These are phyloP conservation scores for Atherinomorus stipes DNA, from an alignment of 2,113 vertebrate species.

Conservation along the genomic window DNA sequence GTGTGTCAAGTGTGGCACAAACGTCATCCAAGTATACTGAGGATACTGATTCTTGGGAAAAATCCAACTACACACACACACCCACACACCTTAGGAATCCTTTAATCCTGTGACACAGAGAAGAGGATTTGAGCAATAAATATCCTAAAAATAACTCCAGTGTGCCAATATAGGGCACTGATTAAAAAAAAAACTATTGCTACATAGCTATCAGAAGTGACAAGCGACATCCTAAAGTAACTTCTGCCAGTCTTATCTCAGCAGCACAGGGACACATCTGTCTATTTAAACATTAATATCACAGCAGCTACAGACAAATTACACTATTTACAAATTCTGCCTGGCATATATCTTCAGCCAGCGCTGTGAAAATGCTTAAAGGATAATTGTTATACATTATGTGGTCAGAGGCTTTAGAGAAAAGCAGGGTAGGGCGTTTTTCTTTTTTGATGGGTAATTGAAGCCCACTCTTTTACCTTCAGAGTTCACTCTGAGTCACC, in stretches of 20 bases:
- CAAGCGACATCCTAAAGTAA: constrained; percentile 42
- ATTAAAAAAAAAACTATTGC: constrained; percentile 41
- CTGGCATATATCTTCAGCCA: constrained; percentile 19
- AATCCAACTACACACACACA: constrained; percentile 48
- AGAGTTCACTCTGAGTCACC: constrained; percentile 60
- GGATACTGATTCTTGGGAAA: constrained; percentile 33
- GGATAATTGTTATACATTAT: constrained; percentile 58
- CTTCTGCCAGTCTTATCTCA: constrained; percentile 44
- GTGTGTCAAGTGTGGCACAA: constrained; percentile 37
- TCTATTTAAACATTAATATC: constrained; percentile 46
- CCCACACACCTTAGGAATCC: constrained; percentile 49
- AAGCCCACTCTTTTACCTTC: constrained; percentile 33
- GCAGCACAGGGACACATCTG: constrained; percentile 32
- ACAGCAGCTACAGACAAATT: constrained; percentile 38
- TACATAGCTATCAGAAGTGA: constrained; percentile 57
- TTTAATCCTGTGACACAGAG: constrained; percentile 77
- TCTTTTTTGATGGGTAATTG: constrained; percentile 62
- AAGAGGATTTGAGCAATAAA: constrained; percentile 65
- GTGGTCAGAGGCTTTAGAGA: constrained; percentile 22
- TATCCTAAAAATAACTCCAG: constrained; percentile 67
- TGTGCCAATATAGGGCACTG: constrained; percentile 47
- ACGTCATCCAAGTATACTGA: constrained; percentile 3
- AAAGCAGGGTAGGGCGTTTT: constrained; percentile 47
- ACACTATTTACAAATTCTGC: constrained; percentile 40
- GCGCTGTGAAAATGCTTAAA: constrained; percentile 8